phyloP scores from a whole-genome alignment of 2,113 vertebrate species.

The Erythrocercus mccallii region DNA sequence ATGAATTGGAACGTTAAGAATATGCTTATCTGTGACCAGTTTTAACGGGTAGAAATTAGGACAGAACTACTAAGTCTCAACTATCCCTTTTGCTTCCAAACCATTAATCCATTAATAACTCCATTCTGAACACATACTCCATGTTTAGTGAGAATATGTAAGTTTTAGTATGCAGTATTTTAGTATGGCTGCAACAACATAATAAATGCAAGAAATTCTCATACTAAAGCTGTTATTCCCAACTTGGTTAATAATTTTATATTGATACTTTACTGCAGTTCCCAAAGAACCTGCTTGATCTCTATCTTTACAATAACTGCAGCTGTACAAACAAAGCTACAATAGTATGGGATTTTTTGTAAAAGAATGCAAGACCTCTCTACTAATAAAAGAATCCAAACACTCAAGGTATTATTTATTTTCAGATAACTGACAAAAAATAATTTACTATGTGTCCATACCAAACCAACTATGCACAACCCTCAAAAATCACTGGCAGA shows the following conservation, averaged over 20 bases:
- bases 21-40: neutral
- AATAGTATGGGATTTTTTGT: neutral
- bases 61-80: neutral
- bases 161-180: neutral
- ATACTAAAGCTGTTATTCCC: neutral
- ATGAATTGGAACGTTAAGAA: neutral
- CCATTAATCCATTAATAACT: neutral
- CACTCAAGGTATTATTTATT: neutral
- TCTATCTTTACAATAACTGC: neutral
- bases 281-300: neutral
- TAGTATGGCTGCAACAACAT: neutral
- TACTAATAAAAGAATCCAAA: neutral
- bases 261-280: neutral
- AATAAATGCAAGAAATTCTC: neutral
- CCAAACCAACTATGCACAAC: neutral
- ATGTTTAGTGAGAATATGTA: neutral
- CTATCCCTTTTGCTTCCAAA: neutral
- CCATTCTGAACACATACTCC: neutral
- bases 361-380: neutral
- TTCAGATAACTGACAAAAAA: neutral
- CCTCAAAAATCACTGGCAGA: neutral
- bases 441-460: neutral
- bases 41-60: neutral
- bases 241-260: neutral
- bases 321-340: neutral